Conservation (phyloP, 2,113 vertebrate species). For the Chloebia gouldiae region DNA sequence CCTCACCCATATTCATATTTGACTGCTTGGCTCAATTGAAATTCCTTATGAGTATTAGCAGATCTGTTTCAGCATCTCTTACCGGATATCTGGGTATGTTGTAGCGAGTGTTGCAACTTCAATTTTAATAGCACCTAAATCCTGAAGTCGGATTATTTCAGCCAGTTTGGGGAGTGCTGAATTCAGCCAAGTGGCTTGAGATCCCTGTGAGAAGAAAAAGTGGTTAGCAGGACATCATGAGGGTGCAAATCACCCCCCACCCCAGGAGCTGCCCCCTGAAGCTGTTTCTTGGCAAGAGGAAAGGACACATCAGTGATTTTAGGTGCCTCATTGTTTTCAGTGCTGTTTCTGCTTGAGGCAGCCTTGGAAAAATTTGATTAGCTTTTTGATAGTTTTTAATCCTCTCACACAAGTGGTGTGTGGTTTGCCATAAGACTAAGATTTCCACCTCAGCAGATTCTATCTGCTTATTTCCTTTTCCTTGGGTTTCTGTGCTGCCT, state of each 20-base stretch:
- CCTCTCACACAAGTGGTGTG: neutral
- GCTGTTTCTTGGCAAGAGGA: neutral
- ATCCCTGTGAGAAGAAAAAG: conserved; percentile 73
- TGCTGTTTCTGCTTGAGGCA: neutral
- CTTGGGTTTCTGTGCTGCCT: neutral
- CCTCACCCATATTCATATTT: neutral
- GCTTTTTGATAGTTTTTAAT: neutral
- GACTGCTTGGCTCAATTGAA: neutral
- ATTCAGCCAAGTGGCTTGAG: conserved; percentile 74
- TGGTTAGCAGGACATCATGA: neutral
- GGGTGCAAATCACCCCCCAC: neutral
- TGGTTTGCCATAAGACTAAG: neutral
- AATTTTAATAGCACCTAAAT: conserved; percentile 79
- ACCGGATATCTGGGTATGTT: conserved; percentile 86
- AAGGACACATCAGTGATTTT: neutral
- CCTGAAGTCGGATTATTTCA: conserved; percentile 86
- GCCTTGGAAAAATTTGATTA: neutral
- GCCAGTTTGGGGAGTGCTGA: conserved; percentile 75
- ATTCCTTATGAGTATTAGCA: neutral
- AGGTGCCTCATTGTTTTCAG: neutral
- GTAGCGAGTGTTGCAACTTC: conserved; percentile 77
- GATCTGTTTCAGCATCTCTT: neutral
- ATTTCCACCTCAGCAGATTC: neutral
- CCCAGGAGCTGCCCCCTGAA: neutral
- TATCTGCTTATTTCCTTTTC: neutral